phyloP scores from a whole-genome alignment of 2,113 vertebrate species.

The Tyto alba region DNA sequence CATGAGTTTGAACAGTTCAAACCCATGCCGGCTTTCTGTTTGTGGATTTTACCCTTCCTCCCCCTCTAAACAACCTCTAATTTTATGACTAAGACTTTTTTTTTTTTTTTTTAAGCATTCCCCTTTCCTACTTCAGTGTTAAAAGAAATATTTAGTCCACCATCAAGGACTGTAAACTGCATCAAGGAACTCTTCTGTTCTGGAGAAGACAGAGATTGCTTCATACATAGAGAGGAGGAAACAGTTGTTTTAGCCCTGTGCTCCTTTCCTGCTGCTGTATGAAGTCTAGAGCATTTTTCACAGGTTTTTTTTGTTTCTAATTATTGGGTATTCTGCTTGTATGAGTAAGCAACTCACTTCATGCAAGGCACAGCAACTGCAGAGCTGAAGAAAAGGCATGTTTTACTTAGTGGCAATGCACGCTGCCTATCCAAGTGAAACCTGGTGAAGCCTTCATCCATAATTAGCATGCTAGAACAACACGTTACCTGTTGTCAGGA shows the following conservation, averaged over 20 bases:
- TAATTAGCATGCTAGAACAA: not conserved
- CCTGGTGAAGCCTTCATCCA: not conserved
- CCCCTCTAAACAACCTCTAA: not conserved
- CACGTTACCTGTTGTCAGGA: conserved; percentile 83
- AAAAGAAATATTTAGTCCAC: not conserved
- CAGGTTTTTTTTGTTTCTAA: not conserved
- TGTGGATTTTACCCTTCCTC: not conserved
- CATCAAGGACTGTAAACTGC: not conserved
- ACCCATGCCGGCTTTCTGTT: not conserved
- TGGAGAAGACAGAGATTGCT: not conserved
- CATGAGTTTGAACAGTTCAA: not conserved
- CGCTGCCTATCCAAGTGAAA: not conserved
- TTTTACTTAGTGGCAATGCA: not conserved
- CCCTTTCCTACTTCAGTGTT: not conserved
- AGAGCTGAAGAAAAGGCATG: not conserved
- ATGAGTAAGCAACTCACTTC: not conserved
- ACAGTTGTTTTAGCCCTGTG: not conserved
- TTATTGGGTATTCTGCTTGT: not conserved
- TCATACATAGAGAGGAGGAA: not conserved
- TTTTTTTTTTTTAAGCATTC: not conserved
- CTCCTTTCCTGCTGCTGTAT: not conserved
- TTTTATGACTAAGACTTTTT: not conserved
- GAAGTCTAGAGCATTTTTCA: not conserved
- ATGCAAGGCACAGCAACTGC: not conserved
- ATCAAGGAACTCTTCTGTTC: not conserved